Evolutionary conservation across 1,140 invertebrate species (phyloP).

Genomic region (Cotesia typhae): DNA sequence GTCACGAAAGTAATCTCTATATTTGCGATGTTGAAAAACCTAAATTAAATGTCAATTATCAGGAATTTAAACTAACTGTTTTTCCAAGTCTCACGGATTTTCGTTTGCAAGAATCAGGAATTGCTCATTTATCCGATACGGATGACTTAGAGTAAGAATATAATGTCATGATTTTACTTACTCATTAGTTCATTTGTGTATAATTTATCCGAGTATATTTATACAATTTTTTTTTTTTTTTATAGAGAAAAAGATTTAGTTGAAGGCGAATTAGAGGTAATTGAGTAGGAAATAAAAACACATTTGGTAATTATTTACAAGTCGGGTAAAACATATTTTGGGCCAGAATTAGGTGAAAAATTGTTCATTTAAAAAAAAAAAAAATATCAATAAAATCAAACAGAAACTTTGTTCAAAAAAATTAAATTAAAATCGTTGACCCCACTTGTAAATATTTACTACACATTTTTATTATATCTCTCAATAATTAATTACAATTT

Average conservation of each 20-base stretch:
- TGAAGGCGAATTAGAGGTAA: constrained; percentile 57
- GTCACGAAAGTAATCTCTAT: constrained; percentile 22
- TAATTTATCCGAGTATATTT: constrained; percentile 20
- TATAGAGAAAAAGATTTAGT: constrained; percentile 46
- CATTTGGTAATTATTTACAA: no score
- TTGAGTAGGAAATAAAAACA: no score
- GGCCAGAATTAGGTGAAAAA: no score
- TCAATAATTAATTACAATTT: neutral
- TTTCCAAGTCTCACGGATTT: constrained; percentile 56
- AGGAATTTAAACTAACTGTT: constrained; percentile 38
- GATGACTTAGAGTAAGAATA: constrained; percentile 45
- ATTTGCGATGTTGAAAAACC: constrained; percentile 16
- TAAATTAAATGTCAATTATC: constrained; percentile 27
- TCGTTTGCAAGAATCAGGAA: constrained; percentile 49
- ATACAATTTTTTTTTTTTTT: constrained; percentile 28
- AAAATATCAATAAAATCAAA: no score
- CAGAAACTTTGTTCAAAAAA: no score
- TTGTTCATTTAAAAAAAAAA: no score
- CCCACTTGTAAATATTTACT: no score
- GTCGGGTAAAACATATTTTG: no score
- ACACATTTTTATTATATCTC: neutral
- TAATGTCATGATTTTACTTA: constrained; percentile 2
- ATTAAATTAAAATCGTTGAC: no score
- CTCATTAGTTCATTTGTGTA: constrained; percentile 21
- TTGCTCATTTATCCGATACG: constrained; percentile 46